Percentiles rank a stretch among this genome's conserved stretches.
These are phyloP conservation scores for Choristoneura rosaceana DNA, from an alignment of 2,888 invertebrate genomes.

Conservation along the genomic window DNA sequence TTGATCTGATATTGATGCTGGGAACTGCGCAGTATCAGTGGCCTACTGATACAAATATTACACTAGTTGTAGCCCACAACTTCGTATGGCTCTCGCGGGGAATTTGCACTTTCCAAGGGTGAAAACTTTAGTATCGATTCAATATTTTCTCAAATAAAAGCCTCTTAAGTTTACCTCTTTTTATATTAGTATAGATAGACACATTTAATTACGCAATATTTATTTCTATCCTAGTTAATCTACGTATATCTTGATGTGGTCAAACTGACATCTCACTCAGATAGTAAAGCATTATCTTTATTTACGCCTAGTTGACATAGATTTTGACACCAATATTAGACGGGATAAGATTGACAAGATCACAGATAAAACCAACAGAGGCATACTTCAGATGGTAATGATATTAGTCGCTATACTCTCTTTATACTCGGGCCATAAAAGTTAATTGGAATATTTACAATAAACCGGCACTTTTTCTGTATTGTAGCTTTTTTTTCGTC, in stretches of 20 bases:
- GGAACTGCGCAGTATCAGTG: too few relatives aligned
- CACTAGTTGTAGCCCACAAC: too few relatives aligned
- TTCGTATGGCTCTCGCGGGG: too few relatives aligned
- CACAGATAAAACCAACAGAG: background rate
- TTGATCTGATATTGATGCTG: too few relatives aligned
- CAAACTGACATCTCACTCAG: conserved; percentile 6
- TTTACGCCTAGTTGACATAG: conserved; percentile 19
- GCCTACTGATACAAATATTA: too few relatives aligned
- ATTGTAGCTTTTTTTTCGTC: conserved; percentile 59
- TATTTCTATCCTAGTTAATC: conserved; percentile 13
- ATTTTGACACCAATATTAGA: conserved; percentile 4
- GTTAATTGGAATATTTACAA: conserved; percentile 44
- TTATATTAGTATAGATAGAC: too few relatives aligned
- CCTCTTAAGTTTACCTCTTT: too few relatives aligned
- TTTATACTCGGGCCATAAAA: conserved; percentile 26
- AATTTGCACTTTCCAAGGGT: too few relatives aligned
- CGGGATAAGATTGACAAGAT: background rate
- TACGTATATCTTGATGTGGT: background rate
- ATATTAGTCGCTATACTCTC: background rate
- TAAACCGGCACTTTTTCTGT: conserved; percentile 44
- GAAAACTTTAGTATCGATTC: too few relatives aligned
- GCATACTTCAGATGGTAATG: background rate
- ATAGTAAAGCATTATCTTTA: conserved; percentile 7
- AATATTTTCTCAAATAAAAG: too few relatives aligned
- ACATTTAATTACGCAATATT: background rate